Evolutionary conservation across 92 coral and sea anemone genomes (phyloP), one percentile per base, ranked within the genome.

Genomic region (Heteractis magnifica): DNA sequence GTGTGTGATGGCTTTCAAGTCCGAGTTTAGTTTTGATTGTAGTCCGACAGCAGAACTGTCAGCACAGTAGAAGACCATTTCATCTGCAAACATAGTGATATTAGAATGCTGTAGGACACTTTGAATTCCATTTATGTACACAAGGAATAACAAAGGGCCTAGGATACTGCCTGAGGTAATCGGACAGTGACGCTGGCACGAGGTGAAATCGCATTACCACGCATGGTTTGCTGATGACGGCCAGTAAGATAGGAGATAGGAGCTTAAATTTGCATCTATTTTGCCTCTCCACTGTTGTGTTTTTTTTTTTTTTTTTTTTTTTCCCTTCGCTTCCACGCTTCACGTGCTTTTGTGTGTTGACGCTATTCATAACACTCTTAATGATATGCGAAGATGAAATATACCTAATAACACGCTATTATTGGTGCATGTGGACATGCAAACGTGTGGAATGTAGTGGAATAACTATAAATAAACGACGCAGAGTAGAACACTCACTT

Each of bases 71-170:
- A 86, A 86, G 11, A 71, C 89, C 89, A 86, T 81, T 14, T 86
- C 89, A 86, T 86, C 89, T 53, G 86, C 86, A 74, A 86, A 81
- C 65, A 86, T 73, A 12, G 86, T 81, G 81, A 81, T 86, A 72
- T 79, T 85, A 19, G 85, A 78, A 50, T 49, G 78, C 41, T 85
- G 78, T 20, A 85, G 50, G 53, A 78, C 64, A 18, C 85, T 44
- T 56, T 85, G 78, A 79, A 85, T 62, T 20, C 85, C 85, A 79
- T 85, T 79, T 81, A 44, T 26, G 34, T 26, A 26, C 0, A 1
- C 0, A 26, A 26, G 34, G 34, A 26, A 26, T 26, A 26, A 26
- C 72, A 86, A 19, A 10, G 89, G 86, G 14, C 89, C 89, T 2
- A 86, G 77, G 16, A 86, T 86, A 52, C 86, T 85, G 26, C 88